phyloP scores from a whole-genome alignment of 2,888 invertebrate genomes.

The Baccha elongata region DNA sequence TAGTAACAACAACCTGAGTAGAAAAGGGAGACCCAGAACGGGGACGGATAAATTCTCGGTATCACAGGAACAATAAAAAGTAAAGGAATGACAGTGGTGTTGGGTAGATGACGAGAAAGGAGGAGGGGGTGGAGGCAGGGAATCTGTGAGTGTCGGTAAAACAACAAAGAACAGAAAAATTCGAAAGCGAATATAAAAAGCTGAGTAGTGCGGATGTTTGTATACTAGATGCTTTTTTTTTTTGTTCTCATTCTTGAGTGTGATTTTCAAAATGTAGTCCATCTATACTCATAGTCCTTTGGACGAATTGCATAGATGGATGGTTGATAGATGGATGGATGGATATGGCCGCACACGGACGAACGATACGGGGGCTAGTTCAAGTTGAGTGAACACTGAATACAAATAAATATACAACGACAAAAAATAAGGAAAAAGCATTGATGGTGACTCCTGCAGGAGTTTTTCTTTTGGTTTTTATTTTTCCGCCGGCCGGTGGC shows the following conservation, averaged over 20 bases:
- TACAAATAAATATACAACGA: conserved; percentile 55
- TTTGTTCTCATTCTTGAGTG: conserved; percentile 45
- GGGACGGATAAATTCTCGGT: conserved; percentile 67
- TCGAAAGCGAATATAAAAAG: conserved; percentile 6
- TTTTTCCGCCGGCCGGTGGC: conserved; percentile 27
- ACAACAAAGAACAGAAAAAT: conserved; percentile 9
- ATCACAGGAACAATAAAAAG: conserved; percentile 70
- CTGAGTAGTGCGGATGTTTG: conserved; percentile 49
- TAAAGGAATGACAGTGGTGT: conserved; percentile 60
- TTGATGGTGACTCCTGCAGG: conserved; percentile 48
- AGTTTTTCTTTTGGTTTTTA: conserved; percentile 48
- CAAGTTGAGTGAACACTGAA: conserved; percentile 71
- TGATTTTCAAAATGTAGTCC: conserved; percentile 73
- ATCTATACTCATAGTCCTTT: conserved; percentile 68
- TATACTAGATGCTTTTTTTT: conserved; percentile 42
- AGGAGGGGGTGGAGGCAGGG: not conserved
- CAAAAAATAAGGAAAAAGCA: conserved; percentile 14
- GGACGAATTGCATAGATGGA: conserved; percentile 69
- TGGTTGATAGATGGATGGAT: conserved; percentile 25
- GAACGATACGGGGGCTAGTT: conserved; percentile 53
- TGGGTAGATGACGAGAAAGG: not conserved
- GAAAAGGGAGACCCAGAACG: conserved; percentile 20
- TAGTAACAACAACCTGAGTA: conserved; percentile 20
- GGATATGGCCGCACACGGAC: conserved; percentile 22
- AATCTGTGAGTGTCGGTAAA: conserved; percentile 7